phyloP scores from a whole-genome alignment of 2,888 invertebrate species.

The Drosophila prostipennis region DNA sequence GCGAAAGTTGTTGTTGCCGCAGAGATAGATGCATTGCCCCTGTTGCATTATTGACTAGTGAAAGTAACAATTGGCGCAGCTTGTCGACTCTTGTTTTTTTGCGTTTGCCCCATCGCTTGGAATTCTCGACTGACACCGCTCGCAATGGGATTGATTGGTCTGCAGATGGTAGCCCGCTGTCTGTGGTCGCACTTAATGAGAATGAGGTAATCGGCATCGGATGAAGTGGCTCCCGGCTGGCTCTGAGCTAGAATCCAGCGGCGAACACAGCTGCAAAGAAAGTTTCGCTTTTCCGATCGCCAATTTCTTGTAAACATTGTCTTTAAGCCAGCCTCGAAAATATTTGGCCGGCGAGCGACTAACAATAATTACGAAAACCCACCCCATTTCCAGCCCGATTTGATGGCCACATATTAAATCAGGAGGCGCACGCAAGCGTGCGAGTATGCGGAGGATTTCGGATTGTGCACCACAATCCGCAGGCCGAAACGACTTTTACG shows the following conservation, averaged over 20 bases:
- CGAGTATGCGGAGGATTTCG: constrained; percentile 37
- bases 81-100: constrained; percentile 44
- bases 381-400: constrained; percentile 44
- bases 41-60: constrained; percentile 70
- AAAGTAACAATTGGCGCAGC: constrained; percentile 69
- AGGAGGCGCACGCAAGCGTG: constrained; percentile 54
- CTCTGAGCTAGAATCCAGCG: constrained; percentile 11
- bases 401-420: constrained; percentile 54
- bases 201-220: constrained; percentile 59
- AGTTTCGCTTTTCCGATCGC: constrained; percentile 39
- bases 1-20: constrained; percentile 42
- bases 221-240: constrained; percentile 1
- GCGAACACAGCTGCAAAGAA: constrained; percentile 52
- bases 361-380: constrained; percentile 51
- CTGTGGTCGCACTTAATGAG: constrained; percentile 17
- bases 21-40: constrained; percentile 29
- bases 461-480: constrained; percentile 24
- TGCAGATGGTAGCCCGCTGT: constrained; percentile 2
- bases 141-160: constrained; percentile 39
- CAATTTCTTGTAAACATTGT: constrained; percentile 51
- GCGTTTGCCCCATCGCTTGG: constrained; percentile 1
- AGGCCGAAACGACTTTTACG: constrained; percentile 59
- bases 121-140: constrained; percentile 44
- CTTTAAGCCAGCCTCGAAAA: constrained; percentile 44
- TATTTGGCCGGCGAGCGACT: constrained; percentile 34